Evolutionary conservation across 2,113 vertebrate genomes (phyloP).

Genomic region (Diphyllodes magnificus): DNA sequence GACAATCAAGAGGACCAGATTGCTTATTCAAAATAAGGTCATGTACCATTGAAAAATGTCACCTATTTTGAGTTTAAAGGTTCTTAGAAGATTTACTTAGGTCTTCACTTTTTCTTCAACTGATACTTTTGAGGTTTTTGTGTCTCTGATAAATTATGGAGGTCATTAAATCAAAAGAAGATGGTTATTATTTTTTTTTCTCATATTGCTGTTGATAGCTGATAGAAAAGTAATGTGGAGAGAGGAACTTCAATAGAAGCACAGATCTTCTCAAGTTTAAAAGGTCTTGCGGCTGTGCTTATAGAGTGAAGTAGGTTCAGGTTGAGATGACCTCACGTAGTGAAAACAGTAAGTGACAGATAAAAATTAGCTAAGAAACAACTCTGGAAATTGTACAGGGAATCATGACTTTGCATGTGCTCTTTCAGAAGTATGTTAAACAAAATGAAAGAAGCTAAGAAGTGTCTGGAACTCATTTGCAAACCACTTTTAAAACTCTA

Average conservation of each 20-base stretch:
- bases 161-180: not conserved
- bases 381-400: not conserved
- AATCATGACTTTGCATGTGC: not conserved
- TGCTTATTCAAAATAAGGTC: not conserved
- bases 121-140: not conserved
- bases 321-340: not conserved
- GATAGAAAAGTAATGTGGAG: not conserved
- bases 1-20: not conserved
- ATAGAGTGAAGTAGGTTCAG: not conserved
- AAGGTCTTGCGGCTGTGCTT: not conserved
- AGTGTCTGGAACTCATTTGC: not conserved
- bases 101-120: not conserved
- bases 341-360: not conserved
- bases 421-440: not conserved
- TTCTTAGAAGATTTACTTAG: not conserved
- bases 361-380: not conserved
- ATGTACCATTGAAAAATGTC: not conserved
- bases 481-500: not conserved
- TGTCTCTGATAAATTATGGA: constrained; percentile 22
- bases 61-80: not conserved
- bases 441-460: not conserved
- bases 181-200: not conserved
- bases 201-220: not conserved
- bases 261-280: not conserved
- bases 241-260: not conserved